Base-by-base conservation (phyloP, 1,140 invertebrate genomes). In the Lepidurus apus region DNA sequence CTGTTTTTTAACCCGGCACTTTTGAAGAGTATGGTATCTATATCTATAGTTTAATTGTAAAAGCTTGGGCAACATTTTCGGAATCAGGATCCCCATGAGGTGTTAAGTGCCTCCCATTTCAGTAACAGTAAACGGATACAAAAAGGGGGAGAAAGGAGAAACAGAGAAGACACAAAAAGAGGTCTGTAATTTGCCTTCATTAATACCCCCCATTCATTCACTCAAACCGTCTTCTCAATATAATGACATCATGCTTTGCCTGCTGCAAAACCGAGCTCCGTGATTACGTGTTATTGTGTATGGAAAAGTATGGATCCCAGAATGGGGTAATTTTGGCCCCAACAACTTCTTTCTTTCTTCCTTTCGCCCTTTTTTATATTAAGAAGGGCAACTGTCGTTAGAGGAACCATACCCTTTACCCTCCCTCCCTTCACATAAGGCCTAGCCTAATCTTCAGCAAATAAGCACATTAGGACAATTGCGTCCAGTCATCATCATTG, bases 161-260 rank as follows among this genome's bases (percentile, higher is more conserved):
- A 65, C 17, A 65, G 53, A 13, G 17, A 65, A 21, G 4, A 9
- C 8, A 65, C 53, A 65, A n/a, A 65, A 65, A 65, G 21, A 65
- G 53, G 53, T 65, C 53, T 65, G 53, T 65, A 65, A 65, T 65
- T 65, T 65, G 53, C 53, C 53, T 65, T 65, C 53, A 65, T 65
- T 65, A 65, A 65, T 65, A 65, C 53, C 53, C 45, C 26, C 53
- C 53, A 65, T 65, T 65, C 53, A 65, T 65, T 65, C 53, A 65
- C 53, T 65, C 53, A 7, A 65, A 65, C 17, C 53, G 17, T 65
- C 53, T 65, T 65, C 53, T 65, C 53, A 17, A 65, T 65, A 65
- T 65, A 65, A 65, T 65, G 53, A 65, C 53, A 65, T 65, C 53
- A 65, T n/a, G 53, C 53, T 65, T 65, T 65, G 10, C 45, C 21